Conservation (phyloP, 2,888 invertebrate species). For the Ptychoptera contaminata region DNA sequence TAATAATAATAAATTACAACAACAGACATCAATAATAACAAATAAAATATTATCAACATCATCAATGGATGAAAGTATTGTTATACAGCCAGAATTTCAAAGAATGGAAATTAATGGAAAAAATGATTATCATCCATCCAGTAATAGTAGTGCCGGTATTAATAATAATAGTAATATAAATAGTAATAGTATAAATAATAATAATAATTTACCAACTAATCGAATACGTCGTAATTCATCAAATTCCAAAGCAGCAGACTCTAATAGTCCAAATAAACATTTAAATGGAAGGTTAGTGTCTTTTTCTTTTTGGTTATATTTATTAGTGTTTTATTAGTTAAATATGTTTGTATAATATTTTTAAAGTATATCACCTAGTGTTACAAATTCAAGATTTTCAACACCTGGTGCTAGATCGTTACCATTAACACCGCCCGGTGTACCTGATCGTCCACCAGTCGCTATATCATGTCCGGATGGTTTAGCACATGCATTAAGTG, state of each 20-base stretch:
- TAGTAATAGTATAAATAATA: constrained; percentile 1
- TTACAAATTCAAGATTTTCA: constrained; percentile 22
- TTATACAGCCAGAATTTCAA: constrained; percentile 23
- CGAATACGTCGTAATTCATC: constrained; percentile 24
- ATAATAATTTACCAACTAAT: constrained; percentile 10
- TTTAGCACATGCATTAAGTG: constrained; percentile 29
- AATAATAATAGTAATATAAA: constrained; percentile 9
- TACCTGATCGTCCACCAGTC: constrained; percentile 24
- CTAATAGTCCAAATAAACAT: constrained; percentile 17
- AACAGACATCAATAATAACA: neutral
- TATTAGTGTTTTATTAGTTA: neutral
- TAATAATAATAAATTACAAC: neutral
- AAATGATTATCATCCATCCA: constrained; percentile 16
- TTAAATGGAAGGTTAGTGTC: constrained; percentile 19
- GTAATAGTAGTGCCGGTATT: constrained; percentile 9
- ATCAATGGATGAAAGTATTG: constrained; percentile 22
- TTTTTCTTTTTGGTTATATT: neutral
- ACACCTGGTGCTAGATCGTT: constrained; percentile 24
- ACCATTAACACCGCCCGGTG: constrained; percentile 37
- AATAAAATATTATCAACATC: neutral
- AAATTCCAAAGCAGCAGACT: constrained; percentile 21
- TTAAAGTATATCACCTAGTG: constrained; percentile 11
- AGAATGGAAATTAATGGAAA: constrained; percentile 23
- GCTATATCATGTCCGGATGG: constrained; percentile 30
- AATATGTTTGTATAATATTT: too few species aligned